phyloP scores from a whole-genome alignment of 2,888 invertebrate genomes.

The Drosophila dives region DNA sequence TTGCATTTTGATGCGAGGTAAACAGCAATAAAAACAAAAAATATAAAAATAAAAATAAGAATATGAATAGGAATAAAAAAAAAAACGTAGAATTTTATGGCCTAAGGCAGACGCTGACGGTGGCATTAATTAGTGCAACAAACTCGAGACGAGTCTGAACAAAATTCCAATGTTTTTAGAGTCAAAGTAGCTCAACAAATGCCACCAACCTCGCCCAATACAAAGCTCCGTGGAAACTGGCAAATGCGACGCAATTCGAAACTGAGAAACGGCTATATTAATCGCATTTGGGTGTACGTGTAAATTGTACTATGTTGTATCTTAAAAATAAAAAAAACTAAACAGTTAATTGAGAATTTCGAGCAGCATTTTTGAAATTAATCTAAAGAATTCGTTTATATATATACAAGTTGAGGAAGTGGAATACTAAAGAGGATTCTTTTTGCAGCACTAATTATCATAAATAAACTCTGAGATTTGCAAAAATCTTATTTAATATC shows the following conservation, averaged over 20 bases:
- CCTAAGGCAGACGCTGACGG: slow-evolving; percentile 36
- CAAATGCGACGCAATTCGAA: slow-evolving; percentile 50
- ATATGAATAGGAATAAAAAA: neutral
- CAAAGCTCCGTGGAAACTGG: slow-evolving; percentile 33
- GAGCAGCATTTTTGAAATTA: neutral
- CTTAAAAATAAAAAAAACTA: slow-evolving; percentile 2
- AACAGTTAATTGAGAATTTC: slow-evolving; percentile 1
- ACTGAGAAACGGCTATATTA: slow-evolving; percentile 16
- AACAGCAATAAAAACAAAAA: neutral
- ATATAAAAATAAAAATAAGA: neutral
- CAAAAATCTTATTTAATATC: neutral
- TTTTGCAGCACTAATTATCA: no score
- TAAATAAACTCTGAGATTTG: neutral
- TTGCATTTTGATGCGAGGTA: slow-evolving; percentile 39
- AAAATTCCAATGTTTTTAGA: slow-evolving; percentile 35
- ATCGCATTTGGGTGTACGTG: slow-evolving; percentile 1
- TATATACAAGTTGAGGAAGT: neutral
- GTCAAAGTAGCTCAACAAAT: slow-evolving; percentile 32
- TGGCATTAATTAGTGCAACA: slow-evolving; percentile 58
- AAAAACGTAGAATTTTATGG: slow-evolving; percentile 36
- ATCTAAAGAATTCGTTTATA: neutral
- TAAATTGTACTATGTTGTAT: neutral
- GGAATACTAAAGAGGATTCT: neutral
- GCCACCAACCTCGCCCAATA: slow-evolving; percentile 71
- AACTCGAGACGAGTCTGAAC: slow-evolving; percentile 17